These are phyloP conservation scores for Gadopsis marmoratus DNA, from an alignment of 2,797 vertebrate genomes.

Conservation along the genomic window DNA sequence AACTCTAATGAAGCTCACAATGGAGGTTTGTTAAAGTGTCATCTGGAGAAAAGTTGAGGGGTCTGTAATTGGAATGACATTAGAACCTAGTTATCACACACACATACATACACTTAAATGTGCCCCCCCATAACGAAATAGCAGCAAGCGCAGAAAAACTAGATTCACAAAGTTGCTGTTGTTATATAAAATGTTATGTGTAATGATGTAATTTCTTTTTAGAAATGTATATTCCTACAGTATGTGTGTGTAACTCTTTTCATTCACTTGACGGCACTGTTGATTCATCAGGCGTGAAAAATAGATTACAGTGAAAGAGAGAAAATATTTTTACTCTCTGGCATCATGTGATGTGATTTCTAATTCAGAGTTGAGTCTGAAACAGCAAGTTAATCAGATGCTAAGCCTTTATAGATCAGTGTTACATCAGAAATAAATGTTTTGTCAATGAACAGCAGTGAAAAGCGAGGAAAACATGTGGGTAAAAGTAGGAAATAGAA, in stretches of 20 bases:
- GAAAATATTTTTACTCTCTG: conserved; percentile 13
- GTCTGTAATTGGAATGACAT: conserved; percentile 68
- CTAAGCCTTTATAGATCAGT: neutral
- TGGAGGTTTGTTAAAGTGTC: conserved; percentile 54
- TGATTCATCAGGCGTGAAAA: conserved; percentile 5
- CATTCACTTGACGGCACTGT: conserved; percentile 12
- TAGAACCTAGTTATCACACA: conserved; percentile 33
- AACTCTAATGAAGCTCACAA: conserved; percentile 50
- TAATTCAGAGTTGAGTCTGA: conserved; percentile 24
- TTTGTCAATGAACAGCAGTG: neutral
- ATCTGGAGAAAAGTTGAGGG: conserved; percentile 36
- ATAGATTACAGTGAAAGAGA: conserved; percentile 16
- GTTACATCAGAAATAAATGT: neutral
- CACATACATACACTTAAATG: conserved; percentile 11
- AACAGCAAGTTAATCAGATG: conserved; percentile 15
- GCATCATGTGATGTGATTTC: conserved; percentile 22
- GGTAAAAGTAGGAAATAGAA: neutral
- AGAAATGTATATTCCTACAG: neutral
- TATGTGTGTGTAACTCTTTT: neutral
- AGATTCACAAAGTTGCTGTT: neutral
- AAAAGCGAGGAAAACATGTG: neutral
- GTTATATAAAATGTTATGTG: conserved; percentile 22
- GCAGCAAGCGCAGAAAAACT: conserved; percentile 1
- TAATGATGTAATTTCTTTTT: neutral
- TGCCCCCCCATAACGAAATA: neutral